phyloP scores from a whole-genome alignment of 2,113 vertebrate genomes.

The Engraulis encrasicolus region DNA sequence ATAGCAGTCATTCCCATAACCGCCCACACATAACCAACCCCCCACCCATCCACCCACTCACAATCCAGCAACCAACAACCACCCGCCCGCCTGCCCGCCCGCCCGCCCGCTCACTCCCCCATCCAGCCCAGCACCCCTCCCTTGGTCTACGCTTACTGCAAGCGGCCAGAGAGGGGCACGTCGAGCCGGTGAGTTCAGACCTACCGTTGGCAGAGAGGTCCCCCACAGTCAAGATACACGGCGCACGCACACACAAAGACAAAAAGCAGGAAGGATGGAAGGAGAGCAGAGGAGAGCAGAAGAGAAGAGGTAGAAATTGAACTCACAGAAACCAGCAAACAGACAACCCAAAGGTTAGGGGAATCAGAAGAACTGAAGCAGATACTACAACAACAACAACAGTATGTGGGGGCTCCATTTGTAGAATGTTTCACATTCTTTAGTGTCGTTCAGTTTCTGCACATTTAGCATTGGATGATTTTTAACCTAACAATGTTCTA shows the following conservation, averaged over 20 bases:
- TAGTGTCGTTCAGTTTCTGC: no score
- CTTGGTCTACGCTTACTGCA: slow-evolving; percentile 73
- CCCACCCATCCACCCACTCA: background rate
- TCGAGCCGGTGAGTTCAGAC: slow-evolving; percentile 75
- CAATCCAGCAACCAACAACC: background rate
- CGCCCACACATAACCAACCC: slow-evolving; percentile 43
- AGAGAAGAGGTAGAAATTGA: slow-evolving; percentile 76
- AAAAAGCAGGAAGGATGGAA: slow-evolving; percentile 79
- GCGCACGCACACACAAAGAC: slow-evolving; percentile 77
- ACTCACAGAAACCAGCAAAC: slow-evolving; percentile 81
- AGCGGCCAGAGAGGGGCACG: slow-evolving; percentile 75
- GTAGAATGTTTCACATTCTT: no score
- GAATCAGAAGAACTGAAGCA: slow-evolving; percentile 59
- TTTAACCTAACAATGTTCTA: no score
- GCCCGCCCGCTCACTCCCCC: no score
- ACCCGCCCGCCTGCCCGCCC: slow-evolving; percentile 33
- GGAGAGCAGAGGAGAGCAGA: slow-evolving; percentile 76
- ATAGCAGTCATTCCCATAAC: slow-evolving; percentile 70
- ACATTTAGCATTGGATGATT: no score
- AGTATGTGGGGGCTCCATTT: slow-evolving; percentile 50
- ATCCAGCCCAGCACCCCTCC: slow-evolving; percentile 40
- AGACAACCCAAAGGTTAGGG: slow-evolving; percentile 62
- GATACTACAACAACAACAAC: slow-evolving; percentile 76
- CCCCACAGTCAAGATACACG: slow-evolving; percentile 82
- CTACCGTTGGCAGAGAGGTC: slow-evolving; percentile 79